Evolutionary conservation across 2,113 vertebrate genomes (phyloP), one percentile per base, ranked within the genome.

Genomic region (Gulo gulo): DNA sequence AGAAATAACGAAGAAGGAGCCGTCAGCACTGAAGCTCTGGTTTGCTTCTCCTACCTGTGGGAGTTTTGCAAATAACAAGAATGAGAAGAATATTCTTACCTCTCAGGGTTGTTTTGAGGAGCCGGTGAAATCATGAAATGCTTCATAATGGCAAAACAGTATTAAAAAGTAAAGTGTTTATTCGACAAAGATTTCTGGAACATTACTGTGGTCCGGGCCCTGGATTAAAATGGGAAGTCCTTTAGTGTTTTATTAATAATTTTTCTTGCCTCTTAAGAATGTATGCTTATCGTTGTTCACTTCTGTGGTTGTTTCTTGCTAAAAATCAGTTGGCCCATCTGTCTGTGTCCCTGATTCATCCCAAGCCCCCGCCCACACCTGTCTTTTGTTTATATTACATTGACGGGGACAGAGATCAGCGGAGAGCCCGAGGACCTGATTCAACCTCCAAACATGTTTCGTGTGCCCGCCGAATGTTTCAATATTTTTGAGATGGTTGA

Each of bases 11-110:
- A 76, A 45, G 16, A 65, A 4, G 34, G 26, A 65, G 47, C 14
- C 0, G 5, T 23, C 8, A 2, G 10, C 14, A n/a, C 1, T 0
- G 4, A 12, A 63, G 36, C 15, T 47, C 14, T 6, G 16, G 2
- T 31, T 18, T n/a, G 36, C 12, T 10, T 34, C 34, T 61, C 36
- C 14, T 18, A 36, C 29, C 15, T 4, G 16, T 42, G 21, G 24
- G 21, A 14, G 4, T 29, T 59, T 34, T 47, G 0, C 4, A 21
- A 71, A 61, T 23, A 13, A 11, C 18, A 2, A 80, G 36, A 55
- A 23, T 1, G 15, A 31, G 34, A 71, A 39, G 14, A 42, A n/a
- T 13, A n/a, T 24, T 50, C 34, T 87, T 47, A 15, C 9, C 29
- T 65, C 18, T 52, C n/a, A 34, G 26, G 2, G 21, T 29, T 69